These are phyloP conservation scores for Metacarcinus magister DNA, from an alignment of 2,888 invertebrate genomes.

Conservation along the genomic window DNA sequence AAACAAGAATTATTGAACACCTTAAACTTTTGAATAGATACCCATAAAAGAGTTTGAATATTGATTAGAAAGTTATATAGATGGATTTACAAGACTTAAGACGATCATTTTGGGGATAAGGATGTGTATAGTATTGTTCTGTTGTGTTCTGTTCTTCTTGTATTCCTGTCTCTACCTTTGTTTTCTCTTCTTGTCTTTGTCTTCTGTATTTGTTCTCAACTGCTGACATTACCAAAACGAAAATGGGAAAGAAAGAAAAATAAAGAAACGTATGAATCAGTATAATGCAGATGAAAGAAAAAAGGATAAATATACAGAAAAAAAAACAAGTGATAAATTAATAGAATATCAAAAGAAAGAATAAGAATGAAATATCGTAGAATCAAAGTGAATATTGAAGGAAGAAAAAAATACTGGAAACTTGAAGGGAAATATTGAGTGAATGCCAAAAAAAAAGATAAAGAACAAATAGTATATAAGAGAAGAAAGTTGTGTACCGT, in stretches of 20 bases:
- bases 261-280: too few relatives aligned
- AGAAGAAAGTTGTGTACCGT: neutral
- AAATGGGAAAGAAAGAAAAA: too few relatives aligned
- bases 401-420: too few relatives aligned
- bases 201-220: neutral
- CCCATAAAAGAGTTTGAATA: neutral
- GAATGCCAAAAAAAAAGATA: neutral
- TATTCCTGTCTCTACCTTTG: neutral
- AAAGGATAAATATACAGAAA: too few relatives aligned
- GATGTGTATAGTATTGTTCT: too few relatives aligned
- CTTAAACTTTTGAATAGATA: neutral
- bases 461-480: neutral
- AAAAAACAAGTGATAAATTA: too few relatives aligned
- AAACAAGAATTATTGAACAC: neutral
- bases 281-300: too few relatives aligned
- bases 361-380: neutral
- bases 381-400: too few relatives aligned
- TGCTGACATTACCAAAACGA: too few relatives aligned
- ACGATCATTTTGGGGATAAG: too few relatives aligned
- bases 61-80: neutral
- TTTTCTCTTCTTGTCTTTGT: neutral
- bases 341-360: neutral
- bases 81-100: too few relatives aligned
- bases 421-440: neutral
- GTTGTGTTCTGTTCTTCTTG: too few relatives aligned